These are phyloP conservation scores for Catamblyrhynchus diadema DNA, from an alignment of 2,797 vertebrate species.

Conservation along the genomic window DNA sequence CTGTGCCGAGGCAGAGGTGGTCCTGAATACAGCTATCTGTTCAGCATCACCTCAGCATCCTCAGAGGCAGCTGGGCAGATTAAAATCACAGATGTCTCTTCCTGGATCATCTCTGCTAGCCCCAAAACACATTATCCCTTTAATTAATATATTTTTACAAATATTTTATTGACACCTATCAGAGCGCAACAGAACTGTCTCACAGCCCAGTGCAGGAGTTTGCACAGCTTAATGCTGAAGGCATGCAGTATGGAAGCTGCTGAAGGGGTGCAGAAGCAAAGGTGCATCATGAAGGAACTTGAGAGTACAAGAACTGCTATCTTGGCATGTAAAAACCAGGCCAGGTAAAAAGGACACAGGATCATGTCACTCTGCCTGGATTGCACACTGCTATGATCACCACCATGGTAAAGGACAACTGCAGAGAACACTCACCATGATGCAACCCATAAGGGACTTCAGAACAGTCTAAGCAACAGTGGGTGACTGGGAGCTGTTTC, in stretches of 20 bases:
- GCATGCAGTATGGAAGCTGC: rapidly evolving
- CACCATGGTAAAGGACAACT: neutral
- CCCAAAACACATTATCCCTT: neutral
- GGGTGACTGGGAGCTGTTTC: neutral
- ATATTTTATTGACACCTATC: neutral
- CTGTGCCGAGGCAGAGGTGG: neutral
- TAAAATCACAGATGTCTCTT: neutral
- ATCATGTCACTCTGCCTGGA: neutral
- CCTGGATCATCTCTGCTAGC: neutral
- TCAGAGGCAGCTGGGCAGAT: neutral
- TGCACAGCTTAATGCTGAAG: neutral
- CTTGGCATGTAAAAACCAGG: neutral
- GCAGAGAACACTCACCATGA: neutral
- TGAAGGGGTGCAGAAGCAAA: neutral
- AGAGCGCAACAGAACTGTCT: neutral
- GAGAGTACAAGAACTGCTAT: neutral
- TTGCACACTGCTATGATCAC: neutral
- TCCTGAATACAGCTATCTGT: neutral
- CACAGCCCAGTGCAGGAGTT: neutral
- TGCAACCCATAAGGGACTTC: neutral
- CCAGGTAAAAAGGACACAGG: neutral
- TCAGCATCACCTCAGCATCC: neutral
- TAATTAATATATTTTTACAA: neutral
- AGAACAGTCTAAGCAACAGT: neutral
- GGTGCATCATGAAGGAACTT: neutral